Percentiles rank a stretch among this genome's conserved stretches.
These are phyloP conservation scores for Priocnemis perturbator DNA, from an alignment of 2,888 invertebrate species.

Conservation along the genomic window DNA sequence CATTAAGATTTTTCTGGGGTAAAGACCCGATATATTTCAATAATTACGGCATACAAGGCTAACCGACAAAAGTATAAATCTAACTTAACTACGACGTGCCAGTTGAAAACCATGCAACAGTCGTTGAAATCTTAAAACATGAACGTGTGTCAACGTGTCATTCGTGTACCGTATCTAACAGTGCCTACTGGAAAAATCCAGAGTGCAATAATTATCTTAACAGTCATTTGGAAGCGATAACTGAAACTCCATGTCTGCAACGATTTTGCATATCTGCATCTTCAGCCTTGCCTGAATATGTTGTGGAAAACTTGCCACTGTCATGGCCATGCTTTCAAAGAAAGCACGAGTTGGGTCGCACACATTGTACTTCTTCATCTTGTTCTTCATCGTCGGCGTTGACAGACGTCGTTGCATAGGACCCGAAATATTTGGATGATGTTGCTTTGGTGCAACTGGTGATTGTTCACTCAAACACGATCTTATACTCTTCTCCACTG, in stretches of 20 bases:
- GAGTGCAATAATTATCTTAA: not conserved
- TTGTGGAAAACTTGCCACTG: constrained; percentile 60
- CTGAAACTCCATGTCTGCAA: constrained; percentile 55
- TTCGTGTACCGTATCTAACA: no score
- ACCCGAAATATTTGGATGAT: constrained; percentile 33
- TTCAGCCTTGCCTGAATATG: constrained; percentile 60
- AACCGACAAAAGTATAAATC: no score
- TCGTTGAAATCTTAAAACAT: no score
- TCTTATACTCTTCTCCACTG: not conserved
- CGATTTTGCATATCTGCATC: constrained; percentile 54
- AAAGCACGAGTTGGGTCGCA: constrained; percentile 55
- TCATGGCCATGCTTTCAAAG: constrained; percentile 63
- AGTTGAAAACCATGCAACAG: no score
- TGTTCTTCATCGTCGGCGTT: constrained; percentile 24
- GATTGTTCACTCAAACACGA: constrained; percentile 39
- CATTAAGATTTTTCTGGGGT: no score
- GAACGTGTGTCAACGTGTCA: no score
- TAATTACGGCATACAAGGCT: no score
- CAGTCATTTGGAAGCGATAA: constrained; percentile 32
- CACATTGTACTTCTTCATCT: constrained; percentile 35
- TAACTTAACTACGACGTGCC: no score
- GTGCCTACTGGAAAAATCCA: no score
- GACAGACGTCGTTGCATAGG: constrained; percentile 38
- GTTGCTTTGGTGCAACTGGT: constrained; percentile 32
- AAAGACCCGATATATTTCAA: no score